Evolutionary conservation across 2,888 invertebrate species (phyloP), one percentile per base, ranked within the genome.

Genomic region (Hymenopus coronatus): DNA sequence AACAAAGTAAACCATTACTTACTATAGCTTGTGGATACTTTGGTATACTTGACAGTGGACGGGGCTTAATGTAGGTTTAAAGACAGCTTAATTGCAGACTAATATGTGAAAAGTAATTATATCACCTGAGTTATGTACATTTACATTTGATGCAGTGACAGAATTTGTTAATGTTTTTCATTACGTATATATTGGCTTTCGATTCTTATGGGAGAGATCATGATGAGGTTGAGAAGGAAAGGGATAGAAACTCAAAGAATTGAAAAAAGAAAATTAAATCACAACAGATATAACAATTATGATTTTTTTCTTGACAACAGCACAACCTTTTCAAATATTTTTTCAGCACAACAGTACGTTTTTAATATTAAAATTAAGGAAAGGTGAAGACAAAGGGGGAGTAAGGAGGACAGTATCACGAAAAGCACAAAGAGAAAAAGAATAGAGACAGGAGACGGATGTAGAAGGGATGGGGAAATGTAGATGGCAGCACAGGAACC

Each of bases 201-300:
- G 54, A 20, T 54, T 40, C 15, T 54, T 54, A 54, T 54, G 54
- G 54, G 54, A 54, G 54, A 14, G 54, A 54, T 15, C 54, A 54
- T 54, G 54, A 54, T 1, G 20, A 54, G 54, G 15, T 54, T 54
- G 15, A 54, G 54, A 15, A 54, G 54, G 54, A 54, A 70, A 28
- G 86, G 87, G 20, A 28, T 27, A 83, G 28, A 88, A 88, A 54
- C 28, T 83, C 54, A 88, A 85, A 85, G 83, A 88, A 86, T 89
- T 84, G 89, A 89, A 89, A 87, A 89, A 88, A 93, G 93, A 92
- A 92, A 93, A 93, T 93, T 93, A 93, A 93, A 93, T 93, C 93
- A 93, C 93, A 93, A 93, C 93, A 93, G 93, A 93, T 93, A 93
- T 93, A 93, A 93, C 93, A 93, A 93, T 92, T 93, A 93, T 90